Evolutionary conservation across 2,888 invertebrate genomes (phyloP).

Genomic region (Heliconius hortense): DNA sequence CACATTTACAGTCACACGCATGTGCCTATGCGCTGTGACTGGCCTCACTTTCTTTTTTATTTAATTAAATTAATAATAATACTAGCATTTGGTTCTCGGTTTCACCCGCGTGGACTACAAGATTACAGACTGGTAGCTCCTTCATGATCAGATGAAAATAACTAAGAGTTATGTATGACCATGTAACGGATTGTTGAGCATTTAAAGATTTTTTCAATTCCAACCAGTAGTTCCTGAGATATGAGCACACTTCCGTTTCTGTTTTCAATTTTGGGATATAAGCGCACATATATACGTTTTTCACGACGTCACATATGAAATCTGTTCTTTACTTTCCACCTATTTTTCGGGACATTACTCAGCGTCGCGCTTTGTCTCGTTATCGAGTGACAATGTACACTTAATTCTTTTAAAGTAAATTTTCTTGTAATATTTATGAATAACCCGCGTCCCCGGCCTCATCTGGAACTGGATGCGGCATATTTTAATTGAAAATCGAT

Average conservation of each 20-base stretch:
- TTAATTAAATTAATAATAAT: not conserved
- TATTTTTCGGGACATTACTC: too few relatives aligned
- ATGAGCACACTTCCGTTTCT: not conserved
- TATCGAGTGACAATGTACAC: too few relatives aligned
- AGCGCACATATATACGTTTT: not conserved
- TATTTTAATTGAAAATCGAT: conserved; percentile 6
- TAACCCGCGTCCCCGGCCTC: not conserved
- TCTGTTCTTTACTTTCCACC: not conserved
- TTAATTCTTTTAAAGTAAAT: not conserved
- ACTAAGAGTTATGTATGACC: too few relatives aligned
- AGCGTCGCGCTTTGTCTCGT: too few relatives aligned
- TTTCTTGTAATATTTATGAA: not conserved
- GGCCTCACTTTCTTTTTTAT: not conserved
- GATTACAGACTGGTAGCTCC: too few relatives aligned
- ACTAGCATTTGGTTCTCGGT: too few relatives aligned
- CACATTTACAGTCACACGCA: too few relatives aligned
- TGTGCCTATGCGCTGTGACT: too few relatives aligned
- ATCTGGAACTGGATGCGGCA: conserved; percentile 1
- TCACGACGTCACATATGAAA: not conserved
- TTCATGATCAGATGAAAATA: too few relatives aligned
- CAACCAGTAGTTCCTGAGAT: not conserved
- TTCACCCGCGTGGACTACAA: too few relatives aligned
- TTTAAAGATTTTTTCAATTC: too few relatives aligned
- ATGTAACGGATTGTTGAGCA: not conserved
- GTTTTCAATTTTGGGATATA: not conserved